Conservation (phyloP, 2,888 invertebrate species). For the Tenthredo amoena region DNA sequence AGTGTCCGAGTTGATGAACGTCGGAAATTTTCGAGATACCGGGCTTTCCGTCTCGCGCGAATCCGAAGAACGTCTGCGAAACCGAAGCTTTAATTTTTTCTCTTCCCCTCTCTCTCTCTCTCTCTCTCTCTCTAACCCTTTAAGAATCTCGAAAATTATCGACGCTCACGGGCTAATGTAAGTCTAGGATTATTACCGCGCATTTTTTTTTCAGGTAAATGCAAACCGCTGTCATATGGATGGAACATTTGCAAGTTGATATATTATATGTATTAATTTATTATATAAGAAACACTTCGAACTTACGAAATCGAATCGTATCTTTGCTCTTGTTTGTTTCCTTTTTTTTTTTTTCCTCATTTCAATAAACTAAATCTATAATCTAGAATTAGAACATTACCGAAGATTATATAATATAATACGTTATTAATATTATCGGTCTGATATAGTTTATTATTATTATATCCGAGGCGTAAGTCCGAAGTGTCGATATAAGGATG, state of each 20-base stretch:
- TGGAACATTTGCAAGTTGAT: conserved; percentile 43
- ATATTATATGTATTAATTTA: not conserved
- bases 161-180: not conserved
- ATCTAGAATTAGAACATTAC: not conserved
- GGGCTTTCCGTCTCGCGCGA: not conserved
- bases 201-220: not conserved
- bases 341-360: not conserved
- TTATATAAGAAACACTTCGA: not conserved
- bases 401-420: not conserved
- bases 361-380: not conserved
- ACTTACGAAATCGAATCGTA: conserved; percentile 4
- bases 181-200: conserved; percentile 16
- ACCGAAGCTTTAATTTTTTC: not conserved
- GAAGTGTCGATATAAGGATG: not conserved
- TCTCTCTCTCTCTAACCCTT: no score
- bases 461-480: conserved; percentile 1
- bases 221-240: conserved; percentile 26
- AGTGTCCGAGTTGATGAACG: not conserved
- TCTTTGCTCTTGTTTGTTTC: not conserved
- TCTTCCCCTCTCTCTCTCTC: not conserved
- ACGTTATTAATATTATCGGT: not conserved
- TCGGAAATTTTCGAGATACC: conserved; percentile 9
- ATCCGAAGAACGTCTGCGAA: conserved; percentile 36
- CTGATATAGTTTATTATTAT: not conserved
- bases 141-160: conserved; percentile 2